Evolutionary conservation across 2,113 vertebrate genomes (phyloP).

Genomic region (Diphyllodes magnificus): DNA sequence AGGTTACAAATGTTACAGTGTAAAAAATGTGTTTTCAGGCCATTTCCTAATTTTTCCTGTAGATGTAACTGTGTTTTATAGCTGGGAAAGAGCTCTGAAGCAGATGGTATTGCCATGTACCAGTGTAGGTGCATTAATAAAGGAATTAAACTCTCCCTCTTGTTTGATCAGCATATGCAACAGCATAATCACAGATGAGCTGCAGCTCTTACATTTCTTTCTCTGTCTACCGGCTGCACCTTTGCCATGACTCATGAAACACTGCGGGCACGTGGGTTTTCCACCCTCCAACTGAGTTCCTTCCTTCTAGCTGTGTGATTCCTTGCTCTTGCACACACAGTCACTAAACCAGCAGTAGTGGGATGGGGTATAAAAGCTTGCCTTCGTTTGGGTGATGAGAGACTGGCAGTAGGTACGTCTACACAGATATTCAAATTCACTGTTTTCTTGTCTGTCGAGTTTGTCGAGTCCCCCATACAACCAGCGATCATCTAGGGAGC

Average conservation of each 20-base stretch:
- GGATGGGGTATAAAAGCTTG: neutral
- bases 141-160: neutral
- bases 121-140: neutral
- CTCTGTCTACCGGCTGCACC: neutral
- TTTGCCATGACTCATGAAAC: neutral
- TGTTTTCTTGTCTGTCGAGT: accelerated
- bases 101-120: neutral
- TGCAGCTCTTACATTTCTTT: accelerated
- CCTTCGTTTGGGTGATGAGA: neutral
- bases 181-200: neutral
- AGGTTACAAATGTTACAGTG: neutral
- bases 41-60: neutral
- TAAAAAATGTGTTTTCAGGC: neutral
- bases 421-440: neutral
- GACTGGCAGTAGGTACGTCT: neutral
- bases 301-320: neutral
- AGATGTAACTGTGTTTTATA: neutral
- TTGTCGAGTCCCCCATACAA: neutral
- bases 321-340: neutral
- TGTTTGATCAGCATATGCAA: accelerated
- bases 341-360: neutral
- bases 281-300: neutral
- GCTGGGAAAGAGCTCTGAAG: neutral
- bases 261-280: neutral
- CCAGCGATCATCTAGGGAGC: neutral